Conservation (phyloP, 1,140 invertebrate genomes). For the Chrysoperla carnea region DNA sequence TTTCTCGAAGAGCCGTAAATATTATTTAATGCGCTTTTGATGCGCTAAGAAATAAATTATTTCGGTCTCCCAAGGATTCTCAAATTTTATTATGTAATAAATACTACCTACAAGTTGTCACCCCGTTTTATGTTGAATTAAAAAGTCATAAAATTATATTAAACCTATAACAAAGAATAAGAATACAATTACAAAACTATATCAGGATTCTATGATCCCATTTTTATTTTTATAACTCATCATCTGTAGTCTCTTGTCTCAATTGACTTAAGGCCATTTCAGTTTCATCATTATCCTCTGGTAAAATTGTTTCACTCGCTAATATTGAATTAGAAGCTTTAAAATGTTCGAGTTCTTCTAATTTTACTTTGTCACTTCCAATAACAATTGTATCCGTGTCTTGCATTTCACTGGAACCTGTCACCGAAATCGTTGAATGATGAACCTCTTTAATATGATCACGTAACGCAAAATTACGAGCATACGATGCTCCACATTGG, state of each 20-base stretch:
- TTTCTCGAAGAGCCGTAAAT: no score
- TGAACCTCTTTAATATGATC: constrained; percentile 47
- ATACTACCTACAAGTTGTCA: no score
- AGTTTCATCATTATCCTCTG: constrained; percentile 3
- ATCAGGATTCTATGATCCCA: no score
- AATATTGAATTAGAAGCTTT: constrained; percentile 3
- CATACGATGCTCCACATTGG: constrained; percentile 55
- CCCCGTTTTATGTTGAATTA: no score
- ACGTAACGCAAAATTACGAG: constrained; percentile 46
- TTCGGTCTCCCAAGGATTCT: no score
- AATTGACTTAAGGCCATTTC: not conserved
- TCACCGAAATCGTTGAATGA: constrained; percentile 12
- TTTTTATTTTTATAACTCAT: not conserved
- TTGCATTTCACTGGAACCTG: constrained; percentile 6
- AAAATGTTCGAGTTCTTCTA: constrained; percentile 3
- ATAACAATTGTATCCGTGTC: no score
- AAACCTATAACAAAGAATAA: no score
- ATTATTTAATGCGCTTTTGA: no score
- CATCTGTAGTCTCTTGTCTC: not conserved
- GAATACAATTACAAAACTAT: no score
- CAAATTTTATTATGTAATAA: no score
- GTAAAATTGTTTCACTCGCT: not conserved
- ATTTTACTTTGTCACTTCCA: not conserved
- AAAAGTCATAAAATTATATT: no score
- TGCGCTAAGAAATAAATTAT: no score